Conservation (phyloP, 2,888 invertebrate genomes). For the Leucophora obtusa region DNA sequence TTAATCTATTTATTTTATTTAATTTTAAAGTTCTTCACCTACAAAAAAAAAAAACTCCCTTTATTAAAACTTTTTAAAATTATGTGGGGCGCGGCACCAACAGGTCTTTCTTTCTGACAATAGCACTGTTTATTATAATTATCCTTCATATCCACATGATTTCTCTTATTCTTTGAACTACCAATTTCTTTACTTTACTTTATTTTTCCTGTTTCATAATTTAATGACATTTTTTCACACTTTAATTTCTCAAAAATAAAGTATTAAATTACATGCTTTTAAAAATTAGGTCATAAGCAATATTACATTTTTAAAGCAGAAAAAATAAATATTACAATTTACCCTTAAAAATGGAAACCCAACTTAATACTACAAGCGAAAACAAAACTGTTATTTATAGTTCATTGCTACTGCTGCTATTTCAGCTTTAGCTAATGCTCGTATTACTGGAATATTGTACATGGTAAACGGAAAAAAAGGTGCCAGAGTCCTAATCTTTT, state of each 20-base stretch:
- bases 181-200: too few species aligned
- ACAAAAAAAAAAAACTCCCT: too few species aligned
- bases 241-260: conserved; percentile 13
- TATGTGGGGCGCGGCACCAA: too few species aligned
- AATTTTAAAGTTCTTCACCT: too few species aligned
- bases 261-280: conserved; percentile 38
- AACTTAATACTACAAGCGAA: conserved; percentile 15
- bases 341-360: conserved; percentile 27
- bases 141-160: too few species aligned
- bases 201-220: not conserved
- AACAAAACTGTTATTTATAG: conserved; percentile 10
- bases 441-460: conserved; percentile 15
- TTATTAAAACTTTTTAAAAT: too few species aligned
- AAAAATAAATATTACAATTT: conserved; percentile 1
- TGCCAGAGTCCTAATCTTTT: conserved; percentile 48
- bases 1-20: too few species aligned
- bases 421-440: conserved; percentile 34
- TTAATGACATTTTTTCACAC: conserved; percentile 43
- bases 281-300: conserved; percentile 41
- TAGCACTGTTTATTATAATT: too few species aligned
- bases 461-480: conserved; percentile 21
- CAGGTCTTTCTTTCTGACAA: too few species aligned
- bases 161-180: too few species aligned
- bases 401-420: conserved; percentile 3
- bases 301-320: not conserved